Percentiles rank a stretch among this genome's conserved stretches.
phyloP scores from a whole-genome alignment of 1,140 invertebrate genomes.

The Heliconius hewitsoni region DNA sequence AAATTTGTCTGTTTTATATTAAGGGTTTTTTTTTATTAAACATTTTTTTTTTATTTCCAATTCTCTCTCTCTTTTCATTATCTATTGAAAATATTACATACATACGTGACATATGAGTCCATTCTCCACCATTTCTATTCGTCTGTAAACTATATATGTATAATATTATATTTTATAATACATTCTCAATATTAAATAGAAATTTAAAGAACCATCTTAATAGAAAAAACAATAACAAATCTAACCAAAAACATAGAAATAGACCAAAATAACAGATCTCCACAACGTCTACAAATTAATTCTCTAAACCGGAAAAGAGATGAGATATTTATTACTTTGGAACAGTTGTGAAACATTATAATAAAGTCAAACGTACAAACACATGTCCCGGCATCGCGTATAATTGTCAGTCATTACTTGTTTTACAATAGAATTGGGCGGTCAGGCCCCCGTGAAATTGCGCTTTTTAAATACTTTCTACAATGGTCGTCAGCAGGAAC shows the following conservation, averaged over 20 bases:
- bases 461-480: conserved; percentile 72
- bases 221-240: too few species aligned
- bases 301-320: neutral
- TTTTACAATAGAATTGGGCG: conserved; percentile 74
- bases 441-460: conserved; percentile 67
- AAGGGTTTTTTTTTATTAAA: too few species aligned
- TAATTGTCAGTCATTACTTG: conserved; percentile 66
- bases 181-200: too few species aligned
- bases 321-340: conserved; percentile 6
- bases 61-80: too few species aligned
- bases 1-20: too few species aligned
- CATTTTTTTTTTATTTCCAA: too few species aligned
- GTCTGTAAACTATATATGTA: too few species aligned
- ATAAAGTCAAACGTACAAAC: conserved; percentile 6
- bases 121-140: too few species aligned
- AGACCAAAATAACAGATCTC: neutral
- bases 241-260: neutral
- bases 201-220: too few species aligned
- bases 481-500: neutral
- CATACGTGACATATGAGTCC: too few species aligned
- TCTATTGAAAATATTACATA: too few species aligned
- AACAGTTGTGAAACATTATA: neutral
- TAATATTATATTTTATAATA: too few species aligned
- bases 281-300: neutral
- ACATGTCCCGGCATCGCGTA: conserved; percentile 31